Evolutionary conservation across 2,797 vertebrate species (phyloP).

Genomic region (Pelodytes ibericus): DNA sequence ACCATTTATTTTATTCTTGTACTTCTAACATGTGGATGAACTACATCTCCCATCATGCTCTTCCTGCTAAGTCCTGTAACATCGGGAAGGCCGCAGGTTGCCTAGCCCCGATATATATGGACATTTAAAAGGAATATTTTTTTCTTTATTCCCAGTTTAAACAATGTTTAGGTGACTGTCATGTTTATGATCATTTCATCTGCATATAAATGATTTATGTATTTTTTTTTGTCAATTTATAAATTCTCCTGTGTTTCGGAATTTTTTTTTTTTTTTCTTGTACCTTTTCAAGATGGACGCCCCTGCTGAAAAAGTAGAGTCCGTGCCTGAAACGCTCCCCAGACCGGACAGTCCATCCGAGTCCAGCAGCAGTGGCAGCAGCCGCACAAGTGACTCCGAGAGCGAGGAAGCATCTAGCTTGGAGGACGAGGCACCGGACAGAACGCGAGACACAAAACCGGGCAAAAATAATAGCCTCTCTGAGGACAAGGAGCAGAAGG

Average conservation of each 20-base stretch:
- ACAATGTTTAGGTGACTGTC: no score
- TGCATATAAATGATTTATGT: no score
- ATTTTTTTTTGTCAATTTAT: background rate
- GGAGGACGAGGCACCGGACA: constrained; percentile 69
- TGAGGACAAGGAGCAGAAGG: constrained; percentile 76
- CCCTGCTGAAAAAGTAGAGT: constrained; percentile 63
- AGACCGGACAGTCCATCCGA: constrained; percentile 71
- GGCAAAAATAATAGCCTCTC: constrained; percentile 66
- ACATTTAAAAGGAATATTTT: no score
- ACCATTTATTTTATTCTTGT: no score
- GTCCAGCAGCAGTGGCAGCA: constrained; percentile 50
- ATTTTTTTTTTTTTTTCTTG: constrained; percentile 26
- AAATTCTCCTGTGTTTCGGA: no score
- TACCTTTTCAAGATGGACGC: constrained; percentile 67
- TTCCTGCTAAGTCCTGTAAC: no score
- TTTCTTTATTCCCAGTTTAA: no score
- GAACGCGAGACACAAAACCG: constrained; percentile 65
- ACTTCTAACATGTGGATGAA: no score
- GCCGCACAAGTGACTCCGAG: constrained; percentile 23
- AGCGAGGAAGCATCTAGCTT: constrained; percentile 72
- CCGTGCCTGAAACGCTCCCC: constrained; percentile 66
- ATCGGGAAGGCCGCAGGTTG: no score
- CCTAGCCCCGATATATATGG: background rate
- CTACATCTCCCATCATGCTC: no score
- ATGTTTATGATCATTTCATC: no score